Conservation (phyloP, 2,113 vertebrate genomes). For the Leptodactylus fuscus region DNA sequence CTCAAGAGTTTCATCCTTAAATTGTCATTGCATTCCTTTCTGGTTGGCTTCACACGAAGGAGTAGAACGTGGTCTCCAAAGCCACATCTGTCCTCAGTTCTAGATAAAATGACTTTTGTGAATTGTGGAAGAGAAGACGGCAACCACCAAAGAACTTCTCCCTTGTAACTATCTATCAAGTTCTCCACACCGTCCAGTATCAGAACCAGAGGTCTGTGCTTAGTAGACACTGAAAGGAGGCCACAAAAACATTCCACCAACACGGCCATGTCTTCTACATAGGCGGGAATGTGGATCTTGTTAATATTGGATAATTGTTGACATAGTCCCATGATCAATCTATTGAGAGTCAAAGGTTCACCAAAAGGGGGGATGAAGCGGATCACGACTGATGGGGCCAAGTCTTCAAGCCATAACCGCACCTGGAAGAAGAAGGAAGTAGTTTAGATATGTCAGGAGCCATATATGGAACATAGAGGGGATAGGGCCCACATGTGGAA, state of each 20-base stretch:
- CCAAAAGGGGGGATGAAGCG: conserved; percentile 64
- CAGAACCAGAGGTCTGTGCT: conserved; percentile 69
- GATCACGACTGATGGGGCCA: conserved; percentile 70
- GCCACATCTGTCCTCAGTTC: conserved; percentile 65
- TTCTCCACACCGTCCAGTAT: conserved; percentile 76
- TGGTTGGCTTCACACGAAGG: conserved; percentile 67
- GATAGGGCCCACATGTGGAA: not conserved
- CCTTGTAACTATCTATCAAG: conserved; percentile 44
- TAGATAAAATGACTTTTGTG: conserved; percentile 73
- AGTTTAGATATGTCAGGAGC: not conserved
- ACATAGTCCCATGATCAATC: conserved; percentile 71
- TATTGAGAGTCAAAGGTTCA: conserved; percentile 61
- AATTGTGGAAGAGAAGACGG: conserved; percentile 69
- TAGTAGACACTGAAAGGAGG: conserved; percentile 66
- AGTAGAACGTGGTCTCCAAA: conserved; percentile 62
- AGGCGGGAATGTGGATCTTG: conserved; percentile 11
- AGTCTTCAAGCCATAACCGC: conserved; percentile 70
- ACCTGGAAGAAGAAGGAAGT: conserved; percentile 66
- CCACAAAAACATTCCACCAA: conserved; percentile 67
- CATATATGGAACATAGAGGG: not conserved
- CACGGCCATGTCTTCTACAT: conserved; percentile 57
- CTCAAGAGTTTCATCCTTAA: conserved; percentile 67
- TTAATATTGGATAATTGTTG: conserved; percentile 68
- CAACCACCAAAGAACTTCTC: conserved; percentile 67
- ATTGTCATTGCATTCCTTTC: conserved; percentile 70